Evolutionary conservation across 2,113 vertebrate genomes (phyloP), one percentile per base, ranked within the genome.

Genomic region (Pterocles orientalis): DNA sequence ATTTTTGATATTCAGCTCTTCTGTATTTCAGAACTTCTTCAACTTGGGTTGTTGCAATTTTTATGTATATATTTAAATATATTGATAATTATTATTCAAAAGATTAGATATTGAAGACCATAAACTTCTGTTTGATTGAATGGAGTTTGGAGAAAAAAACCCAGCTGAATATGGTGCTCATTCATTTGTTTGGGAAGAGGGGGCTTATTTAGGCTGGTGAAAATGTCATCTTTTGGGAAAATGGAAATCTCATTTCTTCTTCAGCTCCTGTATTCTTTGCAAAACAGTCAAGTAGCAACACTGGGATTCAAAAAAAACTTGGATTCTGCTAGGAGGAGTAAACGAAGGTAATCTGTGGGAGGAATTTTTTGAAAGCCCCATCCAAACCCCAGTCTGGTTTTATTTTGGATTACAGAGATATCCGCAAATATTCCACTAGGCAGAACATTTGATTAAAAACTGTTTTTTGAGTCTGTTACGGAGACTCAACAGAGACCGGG

Each of bases 151-250:
- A 66, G 33, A 18, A 4, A 28, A 51, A 50, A n/a, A 25, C 12
- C 11, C 41, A 3, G 0, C 8, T 13, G 7, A 53, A 31, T 51
- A 28, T 9, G 6, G 16, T 64, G 3, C 4, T 85, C 2, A 17
- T 70, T 78, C 68, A 17, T 60, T 85, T 23, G 4, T 87, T 68
- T 60, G 14, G 33, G 39, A 62, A 78, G 17, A 50, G 18, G 6
- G 71, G 25, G 7, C 8, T 18, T 89, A n/a, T 65, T 91, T 54
- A 28, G 29, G 7, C 16, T 71, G 10, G 4, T 51, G 31, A 47
- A 48, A 71, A 58, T 26, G 14, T 31, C 11, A 56, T 47, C 12
- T 43, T 87, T 56, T 25, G 31, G 12, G 43, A 25, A 73, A 82
- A 82, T 4, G 10, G 10, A 61, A 85, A 71, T 51, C 31, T 58